Evolutionary conservation across 1,140 invertebrate genomes (phyloP), one percentile per base, ranked within the genome.

Genomic region (Yoshiicerus persimilis): DNA sequence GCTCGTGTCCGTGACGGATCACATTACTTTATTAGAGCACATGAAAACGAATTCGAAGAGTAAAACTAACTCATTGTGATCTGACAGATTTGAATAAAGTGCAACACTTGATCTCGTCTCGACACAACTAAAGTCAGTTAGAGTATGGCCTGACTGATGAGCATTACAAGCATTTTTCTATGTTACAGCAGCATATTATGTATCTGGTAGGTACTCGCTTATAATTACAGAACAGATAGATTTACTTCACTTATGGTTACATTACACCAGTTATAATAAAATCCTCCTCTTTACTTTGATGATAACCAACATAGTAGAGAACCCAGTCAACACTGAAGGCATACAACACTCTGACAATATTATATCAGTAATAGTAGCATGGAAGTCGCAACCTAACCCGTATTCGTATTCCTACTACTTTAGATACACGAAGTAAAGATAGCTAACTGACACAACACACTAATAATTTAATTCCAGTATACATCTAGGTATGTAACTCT

Each of bases 1-100:
- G 75, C n/a, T 80, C 75, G 75, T 80, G 75, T 80, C 75, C 75
- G 75, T 80, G 75, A 80, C 34, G 75, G 30, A 36, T 80, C 75
- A 80, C 32, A 70, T 70, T 30, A 27, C 4, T 30, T 13, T 70
- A 80, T 80, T 80, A 80, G 30, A 80, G 34, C 75, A 36, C 32
- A 38, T 36, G 34, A 36, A 36, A 80, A 80, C 20, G 32, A 38
- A 80, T 5, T 77, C 75, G 32, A 34, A 32, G 30, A 77, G 32
- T n/a, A 23, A 80, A 34, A 80, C 30, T 6, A 38, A 23, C 75
- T 36, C 75, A 80, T 80, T 80, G 75, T 80, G 25, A 80, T 80
- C 75, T 80, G 20, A 80, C 20, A 34, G 34, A 80, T 80, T 80
- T 9, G 34, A 80, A 34, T 80, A 38, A 36, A 80, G 16, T 34